Evolutionary conservation across 2,888 invertebrate species (phyloP), one percentile per base, ranked within the genome.

Genomic region (Eupithecia pulchellata): DNA sequence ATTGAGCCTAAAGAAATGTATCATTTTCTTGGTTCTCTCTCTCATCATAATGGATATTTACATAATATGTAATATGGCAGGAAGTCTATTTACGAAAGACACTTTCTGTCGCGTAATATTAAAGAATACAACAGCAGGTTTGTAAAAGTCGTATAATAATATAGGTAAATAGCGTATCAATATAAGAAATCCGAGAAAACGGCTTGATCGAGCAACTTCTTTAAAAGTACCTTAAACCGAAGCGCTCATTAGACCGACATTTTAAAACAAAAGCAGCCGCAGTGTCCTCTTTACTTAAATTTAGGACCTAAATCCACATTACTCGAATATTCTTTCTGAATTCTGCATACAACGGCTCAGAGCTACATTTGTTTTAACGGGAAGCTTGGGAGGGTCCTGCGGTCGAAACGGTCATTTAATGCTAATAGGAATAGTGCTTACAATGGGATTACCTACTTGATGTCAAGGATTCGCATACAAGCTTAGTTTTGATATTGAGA

Each of bases 341-440:
- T 72, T 69, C 69, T 64, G 69, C 63, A 72, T 72, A 69, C 72
- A 65, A 72, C 64, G 70, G 68, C 68, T 66, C 70, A 17, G 70
- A 71, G 74, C 70, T 61, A 72, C 74, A 73, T 77, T 78, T 72
- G 75, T 73, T 71, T 73, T 74, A 74, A 72, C 70, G 74, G 73
- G 73, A 72, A 75, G 73, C 73, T 34, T 84, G 82, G 83, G 74
- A 76, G 79, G 74, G 76, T 77, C 75, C 77, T 80, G 80, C 80
- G 83, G 79, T 79, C 79, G 79, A 81, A 88, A 88, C 82, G 84
- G 84, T 84, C 84, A 80, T 87, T 89, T 86, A 84, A 89, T 89
- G 89, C 87, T 89, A 89, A 89, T 89, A 82, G 83, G 79, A 82
- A 76, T 86, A 85, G 86, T 85, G 85, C 87, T 88, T 86, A 88